These are phyloP conservation scores for Artibeus lituratus DNA, from an alignment of 2,797 vertebrate genomes.

Conservation along the genomic window DNA sequence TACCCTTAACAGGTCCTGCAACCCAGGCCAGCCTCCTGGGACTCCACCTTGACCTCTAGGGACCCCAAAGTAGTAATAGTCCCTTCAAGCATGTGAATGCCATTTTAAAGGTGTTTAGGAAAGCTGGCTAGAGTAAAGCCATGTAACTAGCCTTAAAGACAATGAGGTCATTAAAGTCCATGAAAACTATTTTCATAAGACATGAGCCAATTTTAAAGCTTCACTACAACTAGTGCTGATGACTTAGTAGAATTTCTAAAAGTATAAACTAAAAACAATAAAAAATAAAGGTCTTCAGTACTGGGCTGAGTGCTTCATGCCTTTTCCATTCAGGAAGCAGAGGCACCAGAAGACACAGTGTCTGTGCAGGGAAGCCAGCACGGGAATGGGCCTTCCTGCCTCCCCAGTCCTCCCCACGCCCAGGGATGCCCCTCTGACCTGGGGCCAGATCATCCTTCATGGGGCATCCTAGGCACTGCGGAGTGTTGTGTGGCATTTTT, in stretches of 20 bases:
- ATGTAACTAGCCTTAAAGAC: conserved; percentile 89
- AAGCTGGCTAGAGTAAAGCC: conserved; percentile 86
- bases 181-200: conserved; percentile 50
- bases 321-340: background rate
- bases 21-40: background rate
- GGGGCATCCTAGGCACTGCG: background rate
- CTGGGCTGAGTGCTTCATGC: background rate
- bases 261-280: background rate
- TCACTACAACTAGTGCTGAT: background rate
- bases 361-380: background rate
- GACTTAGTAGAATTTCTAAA: background rate
- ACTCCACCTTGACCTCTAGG: background rate
- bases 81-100: background rate
- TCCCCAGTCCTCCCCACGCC: background rate
- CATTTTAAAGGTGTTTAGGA: background rate
- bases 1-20: background rate
- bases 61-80: background rate
- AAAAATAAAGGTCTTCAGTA: background rate
- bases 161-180: conserved; percentile 88
- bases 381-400: background rate
- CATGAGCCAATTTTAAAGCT: background rate
- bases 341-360: background rate
- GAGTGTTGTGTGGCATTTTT: background rate
- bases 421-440: background rate
- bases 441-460: background rate